A percentile compares a stretch with the other conserved stretches of the same genome.
Evolutionary conservation across 2,888 invertebrate genomes (phyloP).

Genomic region (Eumerus sabulonum): DNA sequence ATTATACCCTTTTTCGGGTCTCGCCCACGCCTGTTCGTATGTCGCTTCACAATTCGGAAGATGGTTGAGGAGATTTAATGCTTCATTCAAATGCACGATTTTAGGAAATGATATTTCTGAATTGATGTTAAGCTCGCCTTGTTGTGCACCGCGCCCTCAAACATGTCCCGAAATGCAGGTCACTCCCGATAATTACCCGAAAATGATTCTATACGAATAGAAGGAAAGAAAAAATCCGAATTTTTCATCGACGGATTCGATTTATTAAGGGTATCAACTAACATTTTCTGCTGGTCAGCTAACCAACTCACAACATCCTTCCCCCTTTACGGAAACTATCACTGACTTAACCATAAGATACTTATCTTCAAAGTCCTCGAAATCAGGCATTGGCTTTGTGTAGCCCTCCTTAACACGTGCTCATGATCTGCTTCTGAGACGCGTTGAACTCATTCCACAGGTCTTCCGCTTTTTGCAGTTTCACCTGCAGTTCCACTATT

Average conservation of each 20-base stretch:
- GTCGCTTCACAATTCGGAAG: neutral
- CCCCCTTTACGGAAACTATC: no score
- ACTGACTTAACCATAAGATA: neutral
- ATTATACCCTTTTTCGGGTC: neutral
- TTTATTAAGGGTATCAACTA: neutral
- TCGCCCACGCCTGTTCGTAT: no score
- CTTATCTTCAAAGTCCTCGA: neutral
- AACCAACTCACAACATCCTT: neutral
- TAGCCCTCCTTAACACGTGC: neutral
- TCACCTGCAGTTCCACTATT: neutral
- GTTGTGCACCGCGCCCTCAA: neutral
- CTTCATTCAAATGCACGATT: constrained; percentile 1
- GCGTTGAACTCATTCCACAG: neutral
- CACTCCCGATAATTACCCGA: neutral
- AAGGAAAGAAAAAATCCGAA: neutral
- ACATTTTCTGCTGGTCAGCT: neutral
- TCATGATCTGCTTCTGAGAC: neutral
- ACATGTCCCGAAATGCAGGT: neutral
- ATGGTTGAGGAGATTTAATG: no score
- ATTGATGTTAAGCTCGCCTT: neutral
- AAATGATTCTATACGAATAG: neutral
- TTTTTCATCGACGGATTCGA: neutral
- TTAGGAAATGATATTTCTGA: neutral
- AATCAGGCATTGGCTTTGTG: neutral
- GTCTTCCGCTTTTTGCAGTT: neutral